A percentile compares a stretch with the other conserved stretches of the same genome.
Conservation (phyloP, 2,888 invertebrate genomes). For the Drosophila mulleri region DNA sequence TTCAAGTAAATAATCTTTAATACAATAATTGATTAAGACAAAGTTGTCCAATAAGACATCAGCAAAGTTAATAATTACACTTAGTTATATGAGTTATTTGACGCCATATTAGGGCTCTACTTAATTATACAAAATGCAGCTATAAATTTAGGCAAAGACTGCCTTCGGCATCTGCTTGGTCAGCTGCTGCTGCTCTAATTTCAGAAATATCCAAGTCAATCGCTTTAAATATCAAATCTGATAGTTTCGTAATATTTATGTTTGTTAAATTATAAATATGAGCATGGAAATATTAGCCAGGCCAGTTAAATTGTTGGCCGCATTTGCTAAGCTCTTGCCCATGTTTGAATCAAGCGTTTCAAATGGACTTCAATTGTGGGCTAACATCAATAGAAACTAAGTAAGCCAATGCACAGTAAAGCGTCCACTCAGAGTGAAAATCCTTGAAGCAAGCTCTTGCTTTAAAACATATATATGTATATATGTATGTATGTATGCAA, state of each 20-base stretch:
- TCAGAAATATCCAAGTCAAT: not conserved
- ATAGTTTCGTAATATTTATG: not conserved
- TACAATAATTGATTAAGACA: no score
- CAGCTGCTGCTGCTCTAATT: not conserved
- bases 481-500: conserved; percentile 16
- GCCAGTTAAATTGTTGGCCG: not conserved
- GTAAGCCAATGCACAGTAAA: conserved; percentile 15
- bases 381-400: conserved; percentile 22
- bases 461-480: conserved; percentile 35
- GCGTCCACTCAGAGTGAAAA: not conserved
- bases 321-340: not conserved
- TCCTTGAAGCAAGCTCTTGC: conserved; percentile 35
- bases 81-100: not conserved
- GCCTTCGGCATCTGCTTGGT: not conserved
- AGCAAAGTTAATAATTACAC: not conserved
- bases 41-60: not conserved
- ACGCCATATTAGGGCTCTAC: not conserved
- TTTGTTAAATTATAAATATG: not conserved
- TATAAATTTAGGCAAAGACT: not conserved
- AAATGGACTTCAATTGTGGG: conserved; percentile 45
- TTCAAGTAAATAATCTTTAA: no score
- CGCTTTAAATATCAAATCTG: not conserved
- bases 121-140: not conserved
- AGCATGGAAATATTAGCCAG: conserved; percentile 4
- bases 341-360: conserved; percentile 20